phyloP scores from a whole-genome alignment of 2,888 invertebrate species.

The Pterostichus niger region DNA sequence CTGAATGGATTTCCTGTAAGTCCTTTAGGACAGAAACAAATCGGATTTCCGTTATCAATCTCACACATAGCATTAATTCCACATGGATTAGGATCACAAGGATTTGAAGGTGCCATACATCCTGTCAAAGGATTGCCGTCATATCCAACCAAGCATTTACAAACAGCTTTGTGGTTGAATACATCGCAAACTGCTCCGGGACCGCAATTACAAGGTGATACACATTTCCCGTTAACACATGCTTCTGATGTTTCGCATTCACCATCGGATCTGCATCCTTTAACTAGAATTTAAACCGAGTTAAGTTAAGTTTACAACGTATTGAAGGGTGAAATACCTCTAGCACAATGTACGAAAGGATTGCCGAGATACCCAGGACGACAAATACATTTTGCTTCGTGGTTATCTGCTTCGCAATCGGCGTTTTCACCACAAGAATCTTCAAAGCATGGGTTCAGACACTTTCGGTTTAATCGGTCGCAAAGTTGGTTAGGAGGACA shows the following conservation, averaged over 20 bases:
- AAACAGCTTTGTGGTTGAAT: constrained; percentile 87
- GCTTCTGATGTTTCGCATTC: constrained; percentile 88
- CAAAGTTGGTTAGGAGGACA: constrained; percentile 92
- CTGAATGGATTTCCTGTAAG: constrained; percentile 94
- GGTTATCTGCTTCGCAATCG: constrained; percentile 87
- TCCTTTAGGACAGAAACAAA: constrained; percentile 94
- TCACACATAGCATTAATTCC: constrained; percentile 92
- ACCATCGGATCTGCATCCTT: constrained; percentile 85
- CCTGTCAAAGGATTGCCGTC: constrained; percentile 86
- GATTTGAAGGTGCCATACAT: constrained; percentile 87
- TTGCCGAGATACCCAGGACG: constrained; percentile 87
- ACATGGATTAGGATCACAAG: constrained; percentile 92
- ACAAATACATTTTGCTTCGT: constrained; percentile 88
- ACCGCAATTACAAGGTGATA: constrained; percentile 89
- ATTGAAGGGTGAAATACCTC: constrained; percentile 76
- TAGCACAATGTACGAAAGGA: constrained; percentile 85
- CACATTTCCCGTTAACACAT: constrained; percentile 87
- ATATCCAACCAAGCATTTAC: constrained; percentile 91
- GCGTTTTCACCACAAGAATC: constrained; percentile 91
- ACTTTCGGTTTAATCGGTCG: constrained; percentile 90
- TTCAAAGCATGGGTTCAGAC: constrained; percentile 89
- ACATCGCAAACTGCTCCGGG: constrained; percentile 90
- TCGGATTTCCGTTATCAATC: constrained; percentile 90
- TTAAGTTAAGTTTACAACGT: neutral
- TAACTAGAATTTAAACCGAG: constrained; percentile 75